Evolutionary conservation across 2,797 vertebrate genomes (phyloP).

Genomic region (Acanthurus leucopareius): DNA sequence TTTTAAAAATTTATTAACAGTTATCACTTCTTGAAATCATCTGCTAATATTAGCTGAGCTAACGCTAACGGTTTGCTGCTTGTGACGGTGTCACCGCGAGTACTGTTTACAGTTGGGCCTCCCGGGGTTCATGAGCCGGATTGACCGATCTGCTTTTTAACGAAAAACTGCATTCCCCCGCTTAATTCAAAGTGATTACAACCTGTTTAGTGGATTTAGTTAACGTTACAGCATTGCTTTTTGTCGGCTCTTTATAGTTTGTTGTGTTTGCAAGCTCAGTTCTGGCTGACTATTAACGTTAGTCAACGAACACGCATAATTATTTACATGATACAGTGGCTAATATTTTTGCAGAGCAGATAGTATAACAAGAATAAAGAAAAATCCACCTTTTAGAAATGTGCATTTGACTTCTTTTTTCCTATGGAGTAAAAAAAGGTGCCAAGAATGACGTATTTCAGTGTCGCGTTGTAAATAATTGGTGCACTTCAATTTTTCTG

Average conservation of each 20-base stretch:
- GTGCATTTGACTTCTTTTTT: no score
- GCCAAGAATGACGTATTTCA: background rate
- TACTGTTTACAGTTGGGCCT: conserved; percentile 73
- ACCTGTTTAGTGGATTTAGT: background rate
- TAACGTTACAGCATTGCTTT: background rate
- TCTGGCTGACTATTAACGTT: background rate
- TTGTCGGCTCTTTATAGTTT: background rate
- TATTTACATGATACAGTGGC: background rate
- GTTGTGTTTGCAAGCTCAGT: background rate
- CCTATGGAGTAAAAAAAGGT: background rate
- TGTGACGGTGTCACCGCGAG: conserved; percentile 4
- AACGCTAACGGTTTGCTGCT: conserved; percentile 37
- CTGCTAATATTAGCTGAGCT: conserved; percentile 45
- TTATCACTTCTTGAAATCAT: conserved; percentile 20
- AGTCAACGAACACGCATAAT: background rate
- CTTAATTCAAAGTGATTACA: background rate
- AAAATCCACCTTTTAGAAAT: accelerated
- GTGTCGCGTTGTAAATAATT: background rate
- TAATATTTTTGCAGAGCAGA: background rate
- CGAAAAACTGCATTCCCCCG: background rate
- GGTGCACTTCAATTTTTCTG: background rate
- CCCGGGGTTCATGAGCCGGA: background rate
- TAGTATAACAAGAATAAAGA: background rate
- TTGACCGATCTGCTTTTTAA: background rate
- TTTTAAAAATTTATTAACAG: accelerated